These are phyloP conservation scores for Palythoa grandis DNA, from an alignment of 92 coral and sea anemone species.

Conservation along the genomic window DNA sequence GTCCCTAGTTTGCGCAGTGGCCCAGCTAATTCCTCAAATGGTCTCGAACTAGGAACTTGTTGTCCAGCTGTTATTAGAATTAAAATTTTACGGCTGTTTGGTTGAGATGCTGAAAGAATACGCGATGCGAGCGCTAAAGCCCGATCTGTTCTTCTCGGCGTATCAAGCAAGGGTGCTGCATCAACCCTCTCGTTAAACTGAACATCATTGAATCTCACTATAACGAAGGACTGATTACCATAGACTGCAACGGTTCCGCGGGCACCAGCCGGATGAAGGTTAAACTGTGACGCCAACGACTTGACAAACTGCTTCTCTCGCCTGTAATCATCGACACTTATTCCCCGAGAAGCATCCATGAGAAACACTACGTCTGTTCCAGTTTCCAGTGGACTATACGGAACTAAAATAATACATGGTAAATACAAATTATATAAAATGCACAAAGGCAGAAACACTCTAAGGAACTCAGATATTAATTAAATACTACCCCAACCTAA, in stretches of 20 bases:
- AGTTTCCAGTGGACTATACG: constrained; percentile 15
- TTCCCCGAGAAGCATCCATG: constrained; percentile 69
- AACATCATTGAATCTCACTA: constrained; percentile 44
- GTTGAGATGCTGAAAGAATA: constrained; percentile 48
- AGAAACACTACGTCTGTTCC: constrained; percentile 71
- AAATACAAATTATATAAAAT: neutral
- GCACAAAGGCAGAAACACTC: too few species aligned
- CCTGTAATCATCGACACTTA: constrained; percentile 49
- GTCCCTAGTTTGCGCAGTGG: constrained; percentile 70
- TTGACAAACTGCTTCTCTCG: constrained; percentile 69
- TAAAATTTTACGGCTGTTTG: constrained; percentile 42
- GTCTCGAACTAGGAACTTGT: constrained; percentile 49
- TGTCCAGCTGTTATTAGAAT: constrained; percentile 75
- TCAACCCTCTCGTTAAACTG: constrained; percentile 47
- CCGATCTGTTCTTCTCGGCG: constrained; percentile 61
- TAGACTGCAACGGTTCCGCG: constrained; percentile 65
- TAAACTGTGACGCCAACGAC: constrained; percentile 56
- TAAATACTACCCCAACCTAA: too few species aligned
- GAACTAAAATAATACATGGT: neutral
- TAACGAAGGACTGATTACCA: constrained; percentile 52
- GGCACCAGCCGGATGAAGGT: constrained; percentile 63
- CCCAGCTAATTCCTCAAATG: constrained; percentile 64
- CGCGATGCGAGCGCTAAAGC: constrained; percentile 60
- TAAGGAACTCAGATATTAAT: too few species aligned
- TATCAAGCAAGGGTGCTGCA: constrained; percentile 49